Conservation (phyloP, 2,113 vertebrate genomes). For the Barnardius zonarius region DNA sequence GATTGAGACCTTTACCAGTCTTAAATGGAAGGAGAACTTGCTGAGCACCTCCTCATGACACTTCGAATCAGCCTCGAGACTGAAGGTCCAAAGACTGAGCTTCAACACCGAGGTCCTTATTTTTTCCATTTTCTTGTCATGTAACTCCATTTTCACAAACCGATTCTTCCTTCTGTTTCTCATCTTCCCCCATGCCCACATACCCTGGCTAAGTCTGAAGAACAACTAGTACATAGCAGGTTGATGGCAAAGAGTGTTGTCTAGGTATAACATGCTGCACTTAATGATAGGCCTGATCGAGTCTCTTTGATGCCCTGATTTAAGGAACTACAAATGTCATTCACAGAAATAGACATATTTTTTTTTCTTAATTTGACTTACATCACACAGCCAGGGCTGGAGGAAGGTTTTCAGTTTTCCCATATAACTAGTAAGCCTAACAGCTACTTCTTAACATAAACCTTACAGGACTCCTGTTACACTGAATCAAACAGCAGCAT, state of each 20-base stretch:
- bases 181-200: not conserved
- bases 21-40: not conserved
- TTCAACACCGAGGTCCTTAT: not conserved
- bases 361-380: not conserved
- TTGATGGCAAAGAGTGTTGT: not conserved
- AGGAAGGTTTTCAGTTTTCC: not conserved
- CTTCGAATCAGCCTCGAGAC: not conserved
- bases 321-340: not conserved
- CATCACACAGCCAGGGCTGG: not conserved
- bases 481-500: not conserved
- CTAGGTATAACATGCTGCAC: not conserved
- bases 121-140: not conserved
- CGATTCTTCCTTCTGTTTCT: not conserved
- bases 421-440: not conserved
- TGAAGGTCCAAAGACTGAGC: not conserved
- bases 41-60: not conserved
- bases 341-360: not conserved
- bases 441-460: constrained; percentile 1
- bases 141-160: not conserved
- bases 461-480: not conserved
- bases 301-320: not conserved
- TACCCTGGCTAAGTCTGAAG: not conserved
- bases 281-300: not conserved
- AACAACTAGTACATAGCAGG: not conserved
- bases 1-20: not conserved